Evolutionary conservation across 2,888 invertebrate genomes (phyloP).

Genomic region (Exocentrus adspersus): DNA sequence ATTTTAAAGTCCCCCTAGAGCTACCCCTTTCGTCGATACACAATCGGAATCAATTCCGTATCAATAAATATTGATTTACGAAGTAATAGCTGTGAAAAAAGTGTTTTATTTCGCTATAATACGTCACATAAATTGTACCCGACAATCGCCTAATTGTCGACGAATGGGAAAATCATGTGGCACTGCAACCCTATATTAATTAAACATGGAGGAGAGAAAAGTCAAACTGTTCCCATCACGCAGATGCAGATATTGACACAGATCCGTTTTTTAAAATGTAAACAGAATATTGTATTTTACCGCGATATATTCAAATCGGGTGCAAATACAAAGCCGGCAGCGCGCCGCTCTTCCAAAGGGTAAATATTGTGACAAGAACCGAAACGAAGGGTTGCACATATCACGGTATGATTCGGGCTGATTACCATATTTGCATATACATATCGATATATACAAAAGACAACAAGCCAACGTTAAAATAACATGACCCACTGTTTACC

Average conservation of each 20-base stretch:
- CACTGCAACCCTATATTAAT: no score
- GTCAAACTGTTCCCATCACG: no score
- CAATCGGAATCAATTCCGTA: slow-evolving; percentile 57
- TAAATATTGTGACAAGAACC: slow-evolving; percentile 54
- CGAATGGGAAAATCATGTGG: slow-evolving; percentile 32
- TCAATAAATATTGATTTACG: slow-evolving; percentile 62
- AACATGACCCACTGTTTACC: slow-evolving; percentile 29
- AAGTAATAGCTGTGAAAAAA: slow-evolving; percentile 57
- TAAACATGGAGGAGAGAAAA: no score
- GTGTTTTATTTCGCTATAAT: slow-evolving; percentile 61
- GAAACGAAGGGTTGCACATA: slow-evolving; percentile 39
- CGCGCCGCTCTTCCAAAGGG: slow-evolving; percentile 44
- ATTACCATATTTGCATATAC: slow-evolving; percentile 46
- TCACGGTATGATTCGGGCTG: slow-evolving; percentile 29
- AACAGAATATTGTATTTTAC: slow-evolving; percentile 41
- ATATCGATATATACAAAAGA: slow-evolving; percentile 45
- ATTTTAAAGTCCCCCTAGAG: slow-evolving; percentile 56
- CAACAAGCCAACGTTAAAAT: slow-evolving; percentile 39
- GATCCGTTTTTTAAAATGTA: slow-evolving; percentile 38
- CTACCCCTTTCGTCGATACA: slow-evolving; percentile 45
- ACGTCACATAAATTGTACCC: slow-evolving; percentile 56
- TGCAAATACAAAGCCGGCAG: slow-evolving; percentile 14
- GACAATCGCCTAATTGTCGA: slow-evolving; percentile 36
- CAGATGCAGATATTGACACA: slow-evolving; percentile 42
- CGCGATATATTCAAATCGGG: slow-evolving; percentile 35